These are phyloP conservation scores for Coptodon bakossiorum DNA, from an alignment of 2,113 vertebrate genomes.

Conservation along the genomic window DNA sequence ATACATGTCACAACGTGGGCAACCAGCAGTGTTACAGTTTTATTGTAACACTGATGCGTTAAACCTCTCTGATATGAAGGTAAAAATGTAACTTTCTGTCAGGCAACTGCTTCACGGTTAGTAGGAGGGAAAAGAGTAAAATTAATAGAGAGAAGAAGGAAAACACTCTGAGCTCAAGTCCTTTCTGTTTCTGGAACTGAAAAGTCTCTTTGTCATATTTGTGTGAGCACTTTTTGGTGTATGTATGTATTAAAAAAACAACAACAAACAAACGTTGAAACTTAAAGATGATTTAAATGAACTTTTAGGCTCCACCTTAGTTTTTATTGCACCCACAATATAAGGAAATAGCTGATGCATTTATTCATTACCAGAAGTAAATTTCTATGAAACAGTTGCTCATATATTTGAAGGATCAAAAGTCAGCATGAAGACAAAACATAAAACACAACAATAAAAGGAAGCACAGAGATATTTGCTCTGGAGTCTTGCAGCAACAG, in stretches of 20 bases:
- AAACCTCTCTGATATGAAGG: not conserved
- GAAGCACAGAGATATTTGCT: not conserved
- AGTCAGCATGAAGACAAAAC: not conserved
- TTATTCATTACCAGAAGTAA: not conserved
- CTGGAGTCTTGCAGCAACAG: not conserved
- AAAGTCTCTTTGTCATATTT: not conserved
- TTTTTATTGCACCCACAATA: not conserved
- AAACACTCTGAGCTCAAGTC: not conserved
- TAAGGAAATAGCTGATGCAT: not conserved
- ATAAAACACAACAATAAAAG: not conserved
- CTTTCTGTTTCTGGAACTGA: not conserved
- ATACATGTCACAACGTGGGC: not conserved
- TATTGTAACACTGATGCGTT: not conserved
- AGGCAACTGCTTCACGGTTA: not conserved
- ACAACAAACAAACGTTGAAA: not conserved
- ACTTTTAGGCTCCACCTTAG: not conserved
- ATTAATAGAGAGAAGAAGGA: not conserved
- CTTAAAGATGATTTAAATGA: not conserved
- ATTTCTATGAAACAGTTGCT: not conserved
- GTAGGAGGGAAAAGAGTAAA: not conserved
- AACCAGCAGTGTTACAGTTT: not conserved
- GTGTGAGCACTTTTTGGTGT: not conserved
- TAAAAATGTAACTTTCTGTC: not conserved
- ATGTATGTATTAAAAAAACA: not conserved
- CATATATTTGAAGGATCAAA: not conserved